Evolutionary conservation across 1,140 invertebrate genomes (phyloP), one percentile per base, ranked within the genome.

Genomic region (Drosophila tsacasi): DNA sequence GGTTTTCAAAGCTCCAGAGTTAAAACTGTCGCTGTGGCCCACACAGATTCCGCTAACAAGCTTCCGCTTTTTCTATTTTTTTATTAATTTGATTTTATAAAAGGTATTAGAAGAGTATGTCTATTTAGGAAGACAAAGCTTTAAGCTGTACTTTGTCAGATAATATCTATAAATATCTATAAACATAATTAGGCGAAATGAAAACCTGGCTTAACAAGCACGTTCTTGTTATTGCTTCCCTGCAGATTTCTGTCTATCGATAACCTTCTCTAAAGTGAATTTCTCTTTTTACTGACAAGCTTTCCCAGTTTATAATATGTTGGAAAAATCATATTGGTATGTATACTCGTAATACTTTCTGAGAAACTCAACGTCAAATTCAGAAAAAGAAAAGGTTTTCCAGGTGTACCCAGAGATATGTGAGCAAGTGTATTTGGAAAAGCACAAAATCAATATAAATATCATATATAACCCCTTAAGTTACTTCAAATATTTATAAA

Each of bases 31-130:
- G 47, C 10, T 32, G n/a, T 17, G 50, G 42, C 64, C 63, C 75
- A 76, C 75, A 60, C 71, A 44, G 62, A 60, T 5, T 40, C 32
- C 32, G 21, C 35, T 57, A 57, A 57, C 19, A 25, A 23, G 50
- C 74, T 77, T 77, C 75, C 75, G 75, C 75, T 60, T 57, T 57
- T 50, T 30, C n/a, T 32, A 37, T 55, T 42, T 55, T 55, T 32
- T 46, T 37, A 35, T 27, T 57, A 15, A 37, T 57, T 21, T 23
- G 6, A 39, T n/a, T 57, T 57, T 57, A 7, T 39, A n/a, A n/a
- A 12, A 23, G 15, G 9, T 39, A 7, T 57, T 0, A 25, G 5
- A 23, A 57, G 19, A 25, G 54, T 25, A 39, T 55, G 5, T 17
- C 1, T 21, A 7, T 55, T 55, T 5, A 9, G n/a, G 3, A 32